Percentiles rank a stretch among this genome's conserved stretches.
These are phyloP conservation scores for Netelia inedita DNA, from an alignment of 2,888 invertebrate species.

Conservation along the genomic window DNA sequence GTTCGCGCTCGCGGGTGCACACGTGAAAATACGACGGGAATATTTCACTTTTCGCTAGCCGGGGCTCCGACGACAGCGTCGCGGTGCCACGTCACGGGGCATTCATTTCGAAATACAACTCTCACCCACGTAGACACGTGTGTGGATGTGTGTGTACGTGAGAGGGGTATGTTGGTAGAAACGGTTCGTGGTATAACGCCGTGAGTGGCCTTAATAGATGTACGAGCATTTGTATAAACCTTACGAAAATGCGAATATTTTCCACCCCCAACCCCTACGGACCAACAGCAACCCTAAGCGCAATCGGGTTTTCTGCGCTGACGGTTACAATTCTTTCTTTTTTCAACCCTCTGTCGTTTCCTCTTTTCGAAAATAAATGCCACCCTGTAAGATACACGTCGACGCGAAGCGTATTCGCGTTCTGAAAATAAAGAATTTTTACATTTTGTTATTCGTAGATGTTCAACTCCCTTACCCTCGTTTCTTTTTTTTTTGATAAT, in stretches of 20 bases:
- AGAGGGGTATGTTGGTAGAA: constrained; percentile 28
- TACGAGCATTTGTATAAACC: constrained; percentile 82
- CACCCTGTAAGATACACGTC: neutral
- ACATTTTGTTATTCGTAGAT: neutral
- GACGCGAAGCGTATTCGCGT: neutral
- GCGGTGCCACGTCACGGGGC: constrained; percentile 83
- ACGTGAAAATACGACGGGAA: constrained; percentile 84
- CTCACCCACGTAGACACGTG: constrained; percentile 61
- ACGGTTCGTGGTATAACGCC: constrained; percentile 67
- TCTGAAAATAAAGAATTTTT: neutral
- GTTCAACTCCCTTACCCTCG: neutral
- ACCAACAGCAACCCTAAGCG: constrained; percentile 38
- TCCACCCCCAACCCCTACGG: constrained; percentile 26
- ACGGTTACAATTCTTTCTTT: neutral
- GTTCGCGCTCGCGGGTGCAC: constrained; percentile 64
- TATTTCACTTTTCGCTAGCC: constrained; percentile 84
- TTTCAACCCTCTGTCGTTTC: constrained; percentile 12
- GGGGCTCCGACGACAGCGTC: constrained; percentile 83
- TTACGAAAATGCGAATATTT: constrained; percentile 66
- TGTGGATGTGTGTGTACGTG: constrained; percentile 1
- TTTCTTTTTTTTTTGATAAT: constrained; percentile 16
- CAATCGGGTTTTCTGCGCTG: constrained; percentile 45
- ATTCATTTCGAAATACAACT: constrained; percentile 83
- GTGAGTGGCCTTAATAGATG: constrained; percentile 84
- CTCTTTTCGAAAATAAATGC: constrained; percentile 32